These are phyloP conservation scores for Calliopsis andreniformis DNA, from an alignment of 1,140 invertebrate genomes.

Conservation along the genomic window DNA sequence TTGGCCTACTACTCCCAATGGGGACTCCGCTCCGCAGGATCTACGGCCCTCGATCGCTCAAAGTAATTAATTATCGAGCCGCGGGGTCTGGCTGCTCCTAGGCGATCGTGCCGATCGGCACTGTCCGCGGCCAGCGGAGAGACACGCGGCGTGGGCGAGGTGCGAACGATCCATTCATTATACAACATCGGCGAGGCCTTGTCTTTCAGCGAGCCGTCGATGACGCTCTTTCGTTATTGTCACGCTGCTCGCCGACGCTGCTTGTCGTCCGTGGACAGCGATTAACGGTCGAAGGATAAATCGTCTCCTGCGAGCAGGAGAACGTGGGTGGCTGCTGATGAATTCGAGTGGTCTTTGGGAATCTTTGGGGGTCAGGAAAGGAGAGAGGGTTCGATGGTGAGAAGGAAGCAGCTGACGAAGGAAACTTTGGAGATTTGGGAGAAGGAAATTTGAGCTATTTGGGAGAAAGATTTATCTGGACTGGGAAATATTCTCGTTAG, in stretches of 20 bases:
- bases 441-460: too few species aligned
- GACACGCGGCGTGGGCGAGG: slow-evolving; percentile 63
- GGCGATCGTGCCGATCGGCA: slow-evolving; percentile 62
- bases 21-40: slow-evolving; percentile 56
- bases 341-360: background rate
- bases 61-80: slow-evolving; percentile 67
- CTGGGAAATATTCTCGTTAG: too few species aligned
- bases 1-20: slow-evolving; percentile 62
- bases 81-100: slow-evolving; percentile 59
- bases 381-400: slow-evolving; percentile 8
- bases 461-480: too few species aligned
- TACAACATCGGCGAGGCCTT: slow-evolving; percentile 53
- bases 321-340: background rate
- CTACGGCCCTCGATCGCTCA: slow-evolving; percentile 66
- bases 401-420: too few species aligned
- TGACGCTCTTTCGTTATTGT: slow-evolving; percentile 57
- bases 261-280: slow-evolving; percentile 43
- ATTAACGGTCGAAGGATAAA: slow-evolving; percentile 56
- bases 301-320: background rate
- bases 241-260: slow-evolving; percentile 40
- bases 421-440: too few species aligned
- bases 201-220: slow-evolving; percentile 36
- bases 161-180: slow-evolving; percentile 69
- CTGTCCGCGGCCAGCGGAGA: slow-evolving; percentile 42
- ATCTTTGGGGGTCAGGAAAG: background rate